These are phyloP conservation scores for Allygus modestus DNA, from an alignment of 2,888 invertebrate genomes.

Conservation along the genomic window DNA sequence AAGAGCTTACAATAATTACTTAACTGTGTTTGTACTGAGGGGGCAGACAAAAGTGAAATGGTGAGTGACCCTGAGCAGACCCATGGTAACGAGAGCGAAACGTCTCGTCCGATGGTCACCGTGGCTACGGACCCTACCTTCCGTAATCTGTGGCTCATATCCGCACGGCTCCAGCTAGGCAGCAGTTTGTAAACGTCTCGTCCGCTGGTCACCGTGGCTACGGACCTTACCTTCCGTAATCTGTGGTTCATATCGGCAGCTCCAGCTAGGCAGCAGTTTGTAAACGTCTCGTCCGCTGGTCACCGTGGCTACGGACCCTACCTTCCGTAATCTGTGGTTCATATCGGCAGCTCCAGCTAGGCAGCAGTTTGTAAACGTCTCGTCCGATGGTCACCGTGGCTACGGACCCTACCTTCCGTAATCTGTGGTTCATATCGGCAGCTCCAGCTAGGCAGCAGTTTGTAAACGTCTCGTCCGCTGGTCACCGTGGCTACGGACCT, in stretches of 20 bases:
- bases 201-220: not conserved
- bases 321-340: not conserved
- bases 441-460: too few species aligned
- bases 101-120: slow-evolving; percentile 27
- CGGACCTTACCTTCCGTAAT: not conserved
- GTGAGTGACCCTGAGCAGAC: slow-evolving; percentile 40
- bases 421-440: not conserved
- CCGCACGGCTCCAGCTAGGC: too few species aligned
- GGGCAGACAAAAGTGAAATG: slow-evolving; percentile 56
- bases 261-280: too few species aligned
- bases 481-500: not conserved
- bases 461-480: not conserved
- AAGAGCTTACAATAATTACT: slow-evolving; percentile 56
- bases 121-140: not conserved
- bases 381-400: not conserved
- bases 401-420: not conserved
- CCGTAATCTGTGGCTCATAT: not conserved
- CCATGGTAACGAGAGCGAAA: slow-evolving; percentile 47
- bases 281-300: not conserved
- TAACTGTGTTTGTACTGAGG: slow-evolving; percentile 54
- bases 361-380: not conserved
- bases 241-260: not conserved
- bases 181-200: not conserved
- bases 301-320: not conserved
- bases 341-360: too few species aligned